A percentile compares a stretch with the other conserved stretches of the same genome.
Evolutionary conservation across 2,113 vertebrate genomes (phyloP).

Genomic region (Tringa solitaria): DNA sequence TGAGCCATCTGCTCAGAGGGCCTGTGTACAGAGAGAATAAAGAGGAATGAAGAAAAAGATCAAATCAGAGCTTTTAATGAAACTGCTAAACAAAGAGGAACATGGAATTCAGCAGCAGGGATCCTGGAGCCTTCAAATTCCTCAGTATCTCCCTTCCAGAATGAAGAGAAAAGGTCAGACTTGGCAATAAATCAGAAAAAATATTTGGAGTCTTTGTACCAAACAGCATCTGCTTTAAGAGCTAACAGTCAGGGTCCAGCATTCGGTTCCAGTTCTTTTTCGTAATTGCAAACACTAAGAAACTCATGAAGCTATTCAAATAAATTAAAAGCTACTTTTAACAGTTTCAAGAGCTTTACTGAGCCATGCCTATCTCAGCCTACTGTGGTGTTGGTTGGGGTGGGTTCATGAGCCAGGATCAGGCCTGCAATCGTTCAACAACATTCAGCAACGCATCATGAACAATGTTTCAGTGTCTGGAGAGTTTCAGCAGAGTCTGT

Average conservation of each 20-base stretch:
- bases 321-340: background rate
- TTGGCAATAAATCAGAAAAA: conserved; percentile 55
- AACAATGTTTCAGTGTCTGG: background rate
- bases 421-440: background rate
- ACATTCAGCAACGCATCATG: rapidly evolving
- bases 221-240: conserved; percentile 40
- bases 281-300: background rate
- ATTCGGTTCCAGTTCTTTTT: background rate
- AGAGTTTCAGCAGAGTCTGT: background rate
- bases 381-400: background rate
- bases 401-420: background rate
- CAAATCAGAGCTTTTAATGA: conserved; percentile 1
- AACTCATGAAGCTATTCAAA: conserved; percentile 1
- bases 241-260: background rate
- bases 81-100: background rate
- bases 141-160: conserved; percentile 22
- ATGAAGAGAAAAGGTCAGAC: conserved; percentile 39
- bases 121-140: conserved; percentile 5
- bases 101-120: background rate
- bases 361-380: background rate
- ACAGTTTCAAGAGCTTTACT: background rate
- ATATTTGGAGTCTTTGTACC: conserved; percentile 32
- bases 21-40: background rate
- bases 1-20: background rate
- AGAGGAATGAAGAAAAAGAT: background rate